phyloP scores from a whole-genome alignment of 2,113 vertebrate genomes.

The Platysteira castanea region DNA sequence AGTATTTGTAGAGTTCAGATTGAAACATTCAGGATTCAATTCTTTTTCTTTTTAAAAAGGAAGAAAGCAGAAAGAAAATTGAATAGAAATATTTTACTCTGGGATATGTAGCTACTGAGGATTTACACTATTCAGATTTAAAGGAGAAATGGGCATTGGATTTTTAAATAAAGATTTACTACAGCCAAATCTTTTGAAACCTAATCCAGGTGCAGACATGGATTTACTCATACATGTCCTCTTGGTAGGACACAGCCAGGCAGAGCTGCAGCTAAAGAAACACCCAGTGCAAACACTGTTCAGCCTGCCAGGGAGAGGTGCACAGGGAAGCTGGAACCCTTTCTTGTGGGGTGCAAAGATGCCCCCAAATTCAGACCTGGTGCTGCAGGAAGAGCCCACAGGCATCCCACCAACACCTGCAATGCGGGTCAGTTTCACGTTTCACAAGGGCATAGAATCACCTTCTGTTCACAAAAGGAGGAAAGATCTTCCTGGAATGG shows the following conservation, averaged over 20 bases:
- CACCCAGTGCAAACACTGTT: fast-evolving
- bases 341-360: neutral
- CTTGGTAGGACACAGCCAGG: neutral
- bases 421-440: fast-evolving
- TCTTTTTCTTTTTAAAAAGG: neutral
- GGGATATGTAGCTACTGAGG: neutral
- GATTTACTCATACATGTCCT: neutral
- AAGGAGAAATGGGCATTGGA: neutral
- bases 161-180: neutral
- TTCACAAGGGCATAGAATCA: neutral
- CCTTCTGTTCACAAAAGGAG: neutral
- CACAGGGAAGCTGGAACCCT: neutral
- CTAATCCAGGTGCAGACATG: neutral
- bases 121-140: neutral
- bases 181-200: neutral
- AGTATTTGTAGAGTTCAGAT: neutral
- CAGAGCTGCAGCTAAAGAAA: neutral
- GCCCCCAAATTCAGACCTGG: neutral
- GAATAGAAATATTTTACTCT: neutral
- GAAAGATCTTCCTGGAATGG: neutral
- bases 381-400: neutral
- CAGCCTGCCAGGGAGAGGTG: fast-evolving
- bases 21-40: neutral
- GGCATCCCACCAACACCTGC: neutral
- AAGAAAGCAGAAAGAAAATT: neutral